Base-by-base conservation (phyloP, 2,797 vertebrate species). In the Hozukius guyotensis region DNA sequence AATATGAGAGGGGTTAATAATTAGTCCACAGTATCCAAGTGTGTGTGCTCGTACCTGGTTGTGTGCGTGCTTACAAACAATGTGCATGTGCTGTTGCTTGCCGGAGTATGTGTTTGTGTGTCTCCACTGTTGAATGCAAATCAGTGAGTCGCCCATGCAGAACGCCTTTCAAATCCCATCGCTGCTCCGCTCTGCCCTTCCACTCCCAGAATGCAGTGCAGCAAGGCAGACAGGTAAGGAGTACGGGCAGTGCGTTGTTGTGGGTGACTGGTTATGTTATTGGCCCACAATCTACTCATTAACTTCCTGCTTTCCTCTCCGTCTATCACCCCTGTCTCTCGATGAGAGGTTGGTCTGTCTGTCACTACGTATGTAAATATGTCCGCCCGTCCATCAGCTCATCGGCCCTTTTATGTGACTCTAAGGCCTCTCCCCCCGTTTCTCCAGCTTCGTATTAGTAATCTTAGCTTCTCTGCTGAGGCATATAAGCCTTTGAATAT, bases 81-180 rank as follows among this genome's bases (percentile, higher is more conserved):
- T 72, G 81, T 84, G 84, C 66, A 20, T 77, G 79, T 81, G 81
- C 83, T 82, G 52, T 36, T 64, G 70, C 85, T 87, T 81, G 75
- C 64, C 34, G 67, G 77, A 81, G 61, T 87, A 34, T 77, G 78
- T 83, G 89, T 94, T 91, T 93, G 92, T 91, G 94, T 90, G 90
- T 92, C 94, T 94, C 91, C 89, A 87, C 92, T 89, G 88, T 92
- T 93, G 93, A 95, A 96, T 96, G 95, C 95, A 96, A 96, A 96
- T 96, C 93, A 93, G 87, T 89, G 89, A 93, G 89, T 93, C 74
- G 84, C 87, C 94, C 89, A 94, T 94, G 95, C 94, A 94, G 92
- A 95, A 95, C 95, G 91, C 88, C 95, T 96, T 95, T 96, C 93
- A 95, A 95, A 95, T 94, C 95, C 93, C 89, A 94, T 92, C 82